Percentiles rank a stretch among this genome's conserved stretches.
These are phyloP conservation scores for Ibycter americanus DNA, from an alignment of 2,797 vertebrate genomes.

Conservation along the genomic window DNA sequence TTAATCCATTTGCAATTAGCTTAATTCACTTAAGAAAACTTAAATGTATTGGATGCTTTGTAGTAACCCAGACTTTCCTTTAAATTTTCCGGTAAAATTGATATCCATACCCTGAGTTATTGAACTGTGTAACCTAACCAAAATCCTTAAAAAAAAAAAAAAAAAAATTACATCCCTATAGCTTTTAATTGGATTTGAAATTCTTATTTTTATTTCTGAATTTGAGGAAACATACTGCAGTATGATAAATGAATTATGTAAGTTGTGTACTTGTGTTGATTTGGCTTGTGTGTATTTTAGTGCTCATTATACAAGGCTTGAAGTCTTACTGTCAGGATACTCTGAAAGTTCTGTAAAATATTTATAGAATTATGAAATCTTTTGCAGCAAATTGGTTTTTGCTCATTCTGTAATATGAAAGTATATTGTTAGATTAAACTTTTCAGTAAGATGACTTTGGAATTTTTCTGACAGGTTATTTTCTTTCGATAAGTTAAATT, in stretches of 20 bases:
- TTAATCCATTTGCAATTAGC: background rate
- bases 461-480: constrained; percentile 24
- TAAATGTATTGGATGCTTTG: constrained; percentile 1
- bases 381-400: constrained; percentile 22
- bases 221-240: constrained; percentile 14
- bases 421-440: constrained; percentile 35
- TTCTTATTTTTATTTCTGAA: background rate
- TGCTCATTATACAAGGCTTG: background rate
- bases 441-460: background rate
- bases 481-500: background rate
- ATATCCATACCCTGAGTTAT: background rate
- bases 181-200: background rate
- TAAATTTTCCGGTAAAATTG: background rate
- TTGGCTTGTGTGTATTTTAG: constrained; percentile 10
- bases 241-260: background rate
- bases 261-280: constrained; percentile 13
- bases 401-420: constrained; percentile 38
- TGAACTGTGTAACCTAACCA: background rate
- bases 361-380: background rate
- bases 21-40: background rate
- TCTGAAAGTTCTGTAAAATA: background rate
- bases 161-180: background rate
- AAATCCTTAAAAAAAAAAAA: background rate
- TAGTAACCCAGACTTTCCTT: background rate
- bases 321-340: background rate